A percentile compares a stretch with the other conserved stretches of the same genome.
Evolutionary conservation across 64 coral and sea anemone species (phyloP).

Genomic region (Platygyra sinensis): DNA sequence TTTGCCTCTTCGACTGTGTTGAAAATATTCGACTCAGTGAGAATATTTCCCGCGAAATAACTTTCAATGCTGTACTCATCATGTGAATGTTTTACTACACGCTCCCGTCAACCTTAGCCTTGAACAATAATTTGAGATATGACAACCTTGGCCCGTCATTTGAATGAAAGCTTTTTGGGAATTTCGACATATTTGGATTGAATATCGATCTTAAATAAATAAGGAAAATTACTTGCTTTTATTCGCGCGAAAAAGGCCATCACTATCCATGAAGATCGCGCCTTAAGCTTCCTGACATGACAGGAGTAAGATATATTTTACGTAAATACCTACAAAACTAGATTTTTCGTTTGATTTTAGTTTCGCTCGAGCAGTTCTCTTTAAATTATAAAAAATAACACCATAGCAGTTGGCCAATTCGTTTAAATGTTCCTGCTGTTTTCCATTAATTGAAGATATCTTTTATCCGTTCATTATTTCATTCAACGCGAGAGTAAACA

Average conservation of each 20-base stretch:
- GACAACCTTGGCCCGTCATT: slow-evolving; percentile 29
- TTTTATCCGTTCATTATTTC: slow-evolving; percentile 45
- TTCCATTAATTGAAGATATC: slow-evolving; percentile 19
- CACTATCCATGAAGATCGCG: neutral
- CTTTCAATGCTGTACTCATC: neutral
- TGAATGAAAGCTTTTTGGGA: slow-evolving; percentile 17
- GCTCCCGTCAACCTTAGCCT: slow-evolving; percentile 33
- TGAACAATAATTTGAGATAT: neutral
- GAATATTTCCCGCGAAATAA: neutral
- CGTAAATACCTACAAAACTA: neutral
- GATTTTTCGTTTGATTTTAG: slow-evolving; percentile 9
- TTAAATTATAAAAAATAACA: neutral
- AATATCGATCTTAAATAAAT: slow-evolving; percentile 48
- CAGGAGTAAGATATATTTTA: neutral
- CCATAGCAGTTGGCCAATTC: slow-evolving; percentile 8
- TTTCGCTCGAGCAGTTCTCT: slow-evolving; percentile 26
- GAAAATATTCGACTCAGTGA: neutral
- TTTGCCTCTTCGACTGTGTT: neutral
- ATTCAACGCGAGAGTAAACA: slow-evolving; percentile 17
- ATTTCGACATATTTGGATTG: slow-evolving; percentile 46
- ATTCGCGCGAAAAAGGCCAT: slow-evolving; percentile 41
- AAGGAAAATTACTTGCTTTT: slow-evolving; percentile 27
- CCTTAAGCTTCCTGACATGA: neutral
- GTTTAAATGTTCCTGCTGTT: slow-evolving; percentile 5
- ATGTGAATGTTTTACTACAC: slow-evolving; percentile 19